Evolutionary conservation across 2,113 vertebrate genomes (phyloP).

Genomic region (Dipodomys ordii): DNA sequence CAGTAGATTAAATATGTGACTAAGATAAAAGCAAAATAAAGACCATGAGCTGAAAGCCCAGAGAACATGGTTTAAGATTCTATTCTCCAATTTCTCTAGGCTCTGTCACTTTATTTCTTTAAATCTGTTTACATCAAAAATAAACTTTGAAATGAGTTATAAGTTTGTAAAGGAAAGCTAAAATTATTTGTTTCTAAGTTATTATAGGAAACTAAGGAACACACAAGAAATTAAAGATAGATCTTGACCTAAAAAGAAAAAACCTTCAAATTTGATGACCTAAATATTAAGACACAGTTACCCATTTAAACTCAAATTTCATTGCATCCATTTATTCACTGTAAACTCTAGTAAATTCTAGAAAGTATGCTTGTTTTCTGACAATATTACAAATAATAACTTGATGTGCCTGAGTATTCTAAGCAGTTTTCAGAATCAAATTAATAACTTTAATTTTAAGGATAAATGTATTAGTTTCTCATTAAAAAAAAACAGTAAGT

Average conservation of each 20-base stretch:
- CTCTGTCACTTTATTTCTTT: not conserved
- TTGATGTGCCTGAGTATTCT: not conserved
- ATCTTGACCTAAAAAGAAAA: constrained; percentile 25
- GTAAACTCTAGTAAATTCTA: not conserved
- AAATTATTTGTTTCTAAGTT: constrained; percentile 44
- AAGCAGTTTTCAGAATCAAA: constrained; percentile 49
- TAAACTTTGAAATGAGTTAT: not conserved
- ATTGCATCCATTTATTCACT: constrained; percentile 39
- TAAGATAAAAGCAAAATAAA: not conserved
- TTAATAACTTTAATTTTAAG: not conserved
- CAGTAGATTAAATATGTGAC: not conserved
- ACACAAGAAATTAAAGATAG: constrained; percentile 1
- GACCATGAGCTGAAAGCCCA: not conserved
- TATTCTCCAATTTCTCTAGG: constrained; percentile 10
- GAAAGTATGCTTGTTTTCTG: constrained; percentile 1
- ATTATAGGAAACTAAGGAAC: constrained; percentile 5
- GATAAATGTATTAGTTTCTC: not conserved
- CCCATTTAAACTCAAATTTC: not conserved
- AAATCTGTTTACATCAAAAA: constrained; percentile 30
- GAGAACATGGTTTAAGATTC: not conserved
- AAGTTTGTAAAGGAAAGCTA: constrained; percentile 40
- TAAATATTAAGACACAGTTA: not conserved
- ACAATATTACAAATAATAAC: constrained; percentile 29
- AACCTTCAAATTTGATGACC: constrained; percentile 7
- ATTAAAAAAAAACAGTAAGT: constrained; percentile 19